phyloP scores from a whole-genome alignment of 2,888 invertebrate species.

The Boloria euphrosyne region DNA sequence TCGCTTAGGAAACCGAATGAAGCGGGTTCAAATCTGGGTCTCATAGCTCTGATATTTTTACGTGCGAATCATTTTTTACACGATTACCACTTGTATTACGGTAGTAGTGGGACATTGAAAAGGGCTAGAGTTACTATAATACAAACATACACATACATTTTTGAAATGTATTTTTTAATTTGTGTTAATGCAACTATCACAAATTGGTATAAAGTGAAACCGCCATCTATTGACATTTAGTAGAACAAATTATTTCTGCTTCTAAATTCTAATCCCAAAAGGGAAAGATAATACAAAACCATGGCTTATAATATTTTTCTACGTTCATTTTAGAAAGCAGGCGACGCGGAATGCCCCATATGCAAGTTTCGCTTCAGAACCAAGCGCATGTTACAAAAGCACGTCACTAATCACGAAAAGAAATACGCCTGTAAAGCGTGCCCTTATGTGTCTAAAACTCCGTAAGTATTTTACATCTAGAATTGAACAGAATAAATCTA shows the following conservation, averaged over 20 bases:
- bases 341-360: conserved; percentile 62
- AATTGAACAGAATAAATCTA: neutral
- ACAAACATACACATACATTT: too few species aligned
- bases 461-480: conserved; percentile 54
- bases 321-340: conserved; percentile 56
- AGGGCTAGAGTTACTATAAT: too few species aligned
- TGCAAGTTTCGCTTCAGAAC: conserved; percentile 71
- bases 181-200: too few species aligned
- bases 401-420: conserved; percentile 68
- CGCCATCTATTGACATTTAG: neutral
- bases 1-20: too few species aligned
- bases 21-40: too few species aligned
- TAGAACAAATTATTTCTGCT: neutral
- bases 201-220: too few species aligned
- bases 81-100: too few species aligned
- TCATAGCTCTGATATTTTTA: too few species aligned
- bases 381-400: conserved; percentile 64
- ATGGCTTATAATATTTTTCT: neutral
- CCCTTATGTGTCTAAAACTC: conserved; percentile 67
- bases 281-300: neutral
- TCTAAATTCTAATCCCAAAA: too few species aligned
- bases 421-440: conserved; percentile 71
- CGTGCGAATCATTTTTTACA: too few species aligned
- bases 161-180: too few species aligned
- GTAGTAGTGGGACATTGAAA: too few species aligned